Evolutionary conservation across 1,140 invertebrate genomes (phyloP), one percentile per base, ranked within the genome.

Genomic region (Stenopsyche tienmushanensis): DNA sequence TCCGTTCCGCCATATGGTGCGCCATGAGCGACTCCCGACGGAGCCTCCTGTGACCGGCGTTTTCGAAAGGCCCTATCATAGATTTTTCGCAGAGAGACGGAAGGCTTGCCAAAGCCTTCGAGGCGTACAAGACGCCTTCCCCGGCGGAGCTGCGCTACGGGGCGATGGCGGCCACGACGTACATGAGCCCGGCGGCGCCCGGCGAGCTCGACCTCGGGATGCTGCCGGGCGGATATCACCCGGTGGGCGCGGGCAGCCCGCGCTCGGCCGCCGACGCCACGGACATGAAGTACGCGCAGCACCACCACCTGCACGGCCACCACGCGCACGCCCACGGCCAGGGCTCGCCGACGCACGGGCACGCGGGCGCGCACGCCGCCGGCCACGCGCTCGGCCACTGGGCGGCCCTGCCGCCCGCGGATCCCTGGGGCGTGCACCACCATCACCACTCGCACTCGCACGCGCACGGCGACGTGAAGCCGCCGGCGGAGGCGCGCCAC

Each of bases 201-300:
- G 83, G 82, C 71, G 90, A 91, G 77, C 83, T 92, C 80, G 90
- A 91, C 82, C 82, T 87, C 72, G 85, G 90, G 80, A 85, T 86
- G 84, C 77, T 86, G 73, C 86, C 87, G 80, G 88, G 87, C 72
- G 86, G 86, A 72, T 90, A 91, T 74, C 85, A 88, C 76, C 79
- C 83, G 49, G 84, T 85, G 62, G 86, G 86, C 73, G 85, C 85
- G 74, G 91, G 90, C 80, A 91, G 90, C 80, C 89, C 90, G 75
- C 84, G 90, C 72, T 89, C 87, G 71, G 86, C 86, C 73, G 85
- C 89, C 74, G 86, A 90, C 82, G 88, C 89, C 71, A 88, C 87
- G 72, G 94, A 96, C 77, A 94, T 97, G 92, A 97, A 97, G 80
- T 97, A 96, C 79, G 88, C 93, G 84, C 84, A 88, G 69, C 86